Conservation (phyloP, 2,888 invertebrate genomes). For the Platycheirus rosarum region DNA sequence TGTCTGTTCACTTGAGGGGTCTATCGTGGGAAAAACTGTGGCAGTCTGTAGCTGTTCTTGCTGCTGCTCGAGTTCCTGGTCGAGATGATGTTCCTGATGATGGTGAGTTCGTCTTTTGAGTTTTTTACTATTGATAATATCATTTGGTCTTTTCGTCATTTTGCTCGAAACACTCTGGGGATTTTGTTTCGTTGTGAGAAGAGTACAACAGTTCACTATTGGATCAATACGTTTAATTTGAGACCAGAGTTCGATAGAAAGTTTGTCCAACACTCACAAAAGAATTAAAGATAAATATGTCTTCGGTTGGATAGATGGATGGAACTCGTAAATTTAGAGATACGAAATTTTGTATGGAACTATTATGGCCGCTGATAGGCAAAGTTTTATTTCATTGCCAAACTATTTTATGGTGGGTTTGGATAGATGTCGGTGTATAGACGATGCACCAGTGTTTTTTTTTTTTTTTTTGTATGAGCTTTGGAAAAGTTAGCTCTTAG, state of each 20-base stretch:
- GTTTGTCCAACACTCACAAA: slow-evolving; percentile 53
- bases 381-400: slow-evolving; percentile 57
- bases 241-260: slow-evolving; percentile 34
- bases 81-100: slow-evolving; percentile 44
- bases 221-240: slow-evolving; percentile 44
- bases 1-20: slow-evolving; percentile 69
- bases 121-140: slow-evolving; percentile 68
- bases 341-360: slow-evolving; percentile 50
- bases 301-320: slow-evolving; percentile 34
- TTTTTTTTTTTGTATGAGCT: slow-evolving; percentile 10
- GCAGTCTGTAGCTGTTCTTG: slow-evolving; percentile 23
- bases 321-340: slow-evolving; percentile 25
- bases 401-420: not conserved
- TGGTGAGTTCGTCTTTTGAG: slow-evolving; percentile 61
- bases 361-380: slow-evolving; percentile 55
- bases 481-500: slow-evolving; percentile 29
- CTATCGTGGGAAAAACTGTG: slow-evolving; percentile 43
- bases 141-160: slow-evolving; percentile 67
- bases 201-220: slow-evolving; percentile 1
- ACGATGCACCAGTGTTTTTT: not conserved
- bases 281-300: slow-evolving; percentile 56
- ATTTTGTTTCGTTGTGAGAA: slow-evolving; percentile 12
- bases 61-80: slow-evolving; percentile 25
- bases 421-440: slow-evolving; percentile 1
- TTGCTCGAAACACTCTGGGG: slow-evolving; percentile 54